A percentile compares a stretch with the other conserved stretches of the same genome.
phyloP scores from a whole-genome alignment of 2,888 invertebrate genomes.

The Lordiphosa andalusiaca region DNA sequence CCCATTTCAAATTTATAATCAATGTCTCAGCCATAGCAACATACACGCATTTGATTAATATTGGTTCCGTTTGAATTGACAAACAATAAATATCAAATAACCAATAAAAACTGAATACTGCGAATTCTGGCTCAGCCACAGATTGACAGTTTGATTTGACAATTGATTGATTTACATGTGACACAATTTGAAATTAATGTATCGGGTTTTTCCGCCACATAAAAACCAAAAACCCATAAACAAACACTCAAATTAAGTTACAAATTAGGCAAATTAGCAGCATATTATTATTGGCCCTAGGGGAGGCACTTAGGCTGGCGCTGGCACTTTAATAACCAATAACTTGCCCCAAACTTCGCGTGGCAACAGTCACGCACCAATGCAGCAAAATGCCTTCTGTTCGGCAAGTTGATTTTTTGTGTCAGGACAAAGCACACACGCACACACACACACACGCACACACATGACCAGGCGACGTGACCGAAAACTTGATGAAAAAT shows the following conservation, averaged over 20 bases:
- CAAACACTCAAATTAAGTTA: constrained; percentile 22
- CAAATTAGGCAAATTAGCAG: constrained; percentile 48
- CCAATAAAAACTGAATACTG: constrained; percentile 20
- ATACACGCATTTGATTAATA: constrained; percentile 52
- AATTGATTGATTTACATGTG: constrained; percentile 38
- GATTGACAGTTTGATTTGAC: constrained; percentile 39
- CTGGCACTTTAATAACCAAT: constrained; percentile 36
- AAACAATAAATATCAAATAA: constrained; percentile 58
- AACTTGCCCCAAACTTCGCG: constrained; percentile 12
- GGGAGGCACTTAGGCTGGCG: neutral
- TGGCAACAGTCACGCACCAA: constrained; percentile 25
- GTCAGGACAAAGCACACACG: constrained; percentile 9
- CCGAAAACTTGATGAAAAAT: constrained; percentile 48
- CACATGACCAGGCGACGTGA: constrained; percentile 26
- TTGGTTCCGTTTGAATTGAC: constrained; percentile 52
- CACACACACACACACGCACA: constrained; percentile 23
- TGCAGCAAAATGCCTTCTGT: neutral
- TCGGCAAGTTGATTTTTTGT: constrained; percentile 15
- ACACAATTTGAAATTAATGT: constrained; percentile 28
- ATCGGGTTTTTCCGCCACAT: constrained; percentile 6
- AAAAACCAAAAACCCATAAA: constrained; percentile 25
- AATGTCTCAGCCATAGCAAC: constrained; percentile 14
- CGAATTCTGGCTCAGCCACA: constrained; percentile 1
- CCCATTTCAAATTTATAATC: constrained; percentile 45
- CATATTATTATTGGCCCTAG: constrained; percentile 13